Evolutionary conservation across 2,113 vertebrate species (phyloP).

Genomic region (Lagopus muta): DNA sequence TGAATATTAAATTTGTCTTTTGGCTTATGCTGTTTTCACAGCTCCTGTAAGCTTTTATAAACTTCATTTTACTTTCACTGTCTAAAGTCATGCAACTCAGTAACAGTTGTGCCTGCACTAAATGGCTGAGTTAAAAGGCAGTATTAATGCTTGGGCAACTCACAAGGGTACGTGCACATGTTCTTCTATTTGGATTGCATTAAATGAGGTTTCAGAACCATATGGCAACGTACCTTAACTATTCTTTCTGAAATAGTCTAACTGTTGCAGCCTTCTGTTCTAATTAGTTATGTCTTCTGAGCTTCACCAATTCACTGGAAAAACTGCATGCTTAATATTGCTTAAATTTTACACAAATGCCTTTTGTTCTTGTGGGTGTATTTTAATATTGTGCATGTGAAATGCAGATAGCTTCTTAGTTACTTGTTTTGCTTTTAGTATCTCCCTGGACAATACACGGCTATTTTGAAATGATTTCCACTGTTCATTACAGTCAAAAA

Average conservation of each 20-base stretch:
- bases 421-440: slow-evolving; percentile 25
- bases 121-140: slow-evolving; percentile 61
- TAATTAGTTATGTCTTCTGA: slow-evolving; percentile 66
- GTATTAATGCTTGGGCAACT: slow-evolving; percentile 59
- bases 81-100: slow-evolving; percentile 27
- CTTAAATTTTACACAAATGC: slow-evolving; percentile 60
- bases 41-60: slow-evolving; percentile 11
- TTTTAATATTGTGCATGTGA: not conserved
- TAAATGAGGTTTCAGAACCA: slow-evolving; percentile 65
- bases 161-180: slow-evolving; percentile 48
- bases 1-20: slow-evolving; percentile 19
- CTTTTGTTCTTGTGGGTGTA: slow-evolving; percentile 49
- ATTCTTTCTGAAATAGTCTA: slow-evolving; percentile 60
- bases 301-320: slow-evolving; percentile 48
- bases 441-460: not conserved
- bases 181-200: slow-evolving; percentile 65
- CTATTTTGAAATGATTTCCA: not conserved
- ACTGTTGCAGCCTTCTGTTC: slow-evolving; percentile 69
- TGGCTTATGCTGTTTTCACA: slow-evolving; percentile 14
- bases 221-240: slow-evolving; percentile 57
- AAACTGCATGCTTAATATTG: slow-evolving; percentile 50
- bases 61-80: slow-evolving; percentile 17
- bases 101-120: slow-evolving; percentile 57
- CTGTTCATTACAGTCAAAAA: not conserved
- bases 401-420: slow-evolving; percentile 31